Base-by-base conservation (phyloP, 2,888 invertebrate species). In the Perdita meconis region DNA sequence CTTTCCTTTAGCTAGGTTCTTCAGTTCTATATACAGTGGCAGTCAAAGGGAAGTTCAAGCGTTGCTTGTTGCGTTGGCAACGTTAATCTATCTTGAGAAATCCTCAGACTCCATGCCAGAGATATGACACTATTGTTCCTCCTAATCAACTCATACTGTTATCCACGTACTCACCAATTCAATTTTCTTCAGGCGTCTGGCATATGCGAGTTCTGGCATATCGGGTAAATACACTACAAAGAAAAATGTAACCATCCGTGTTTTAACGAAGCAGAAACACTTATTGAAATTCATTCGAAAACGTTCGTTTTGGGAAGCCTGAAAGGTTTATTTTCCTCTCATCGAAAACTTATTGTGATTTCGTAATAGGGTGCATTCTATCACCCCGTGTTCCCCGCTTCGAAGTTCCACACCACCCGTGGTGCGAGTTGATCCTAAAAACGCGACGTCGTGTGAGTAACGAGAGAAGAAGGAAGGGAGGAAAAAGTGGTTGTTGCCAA, bases 401-500 rank as follows among this genome's bases (percentile, higher is more conserved):
- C n/a, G 30, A 22, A 53, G 59, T 72, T 71, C 42, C 61, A 13
- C 61, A 50, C 67, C 78, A 64, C 73, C 78, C 57, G 65, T 44
- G 61, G 81, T 4, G 80, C 40, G 40, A 47, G 57, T 19, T 19
- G 44, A 51, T 63, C 36, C 60, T 65, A 61, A 74, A 72, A 77
- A 59, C 38, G 38, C 64, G 22, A 36, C 10, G 38, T 6, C 8
- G 30, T 13, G 40, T 16, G 8, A 65, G 12, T 16, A 26, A 38
- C 16, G 51, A 13, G n/a, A 38, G 34, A 12, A 13, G 50, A 53
- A 56, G 10, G 71, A 61, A 50, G 69, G 42, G 5, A 10, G 38
- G 53, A 81, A 82, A 81, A 81, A 81, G 68, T 61, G 65, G 74
- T 64, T 64, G 61, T 74, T 68, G 59, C 59, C 68, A 66, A 71